Percentiles rank a stretch among this genome's conserved stretches.
Conservation (phyloP, 2,113 vertebrate species). For the Triplophysa siluroides region DNA sequence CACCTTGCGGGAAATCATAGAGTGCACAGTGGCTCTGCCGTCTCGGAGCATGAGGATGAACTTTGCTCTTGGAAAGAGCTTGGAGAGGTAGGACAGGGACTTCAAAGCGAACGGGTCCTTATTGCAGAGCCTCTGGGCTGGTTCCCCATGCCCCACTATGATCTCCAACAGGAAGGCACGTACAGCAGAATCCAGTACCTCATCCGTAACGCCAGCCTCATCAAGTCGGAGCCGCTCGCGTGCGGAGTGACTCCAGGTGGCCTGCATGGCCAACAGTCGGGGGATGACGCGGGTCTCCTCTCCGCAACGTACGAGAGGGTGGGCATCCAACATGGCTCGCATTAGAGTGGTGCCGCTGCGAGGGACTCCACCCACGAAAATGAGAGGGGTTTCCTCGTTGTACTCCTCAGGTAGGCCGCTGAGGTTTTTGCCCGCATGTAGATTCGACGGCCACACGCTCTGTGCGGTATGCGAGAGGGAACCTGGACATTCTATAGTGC, state of each 20-base stretch:
- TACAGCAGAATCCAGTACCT: conserved; percentile 95
- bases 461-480: conserved; percentile 81
- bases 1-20: conserved; percentile 97
- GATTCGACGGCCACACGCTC: conserved; percentile 65
- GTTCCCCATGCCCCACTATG: conserved; percentile 95
- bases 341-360: conserved; percentile 95
- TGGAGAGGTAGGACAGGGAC: conserved; percentile 90
- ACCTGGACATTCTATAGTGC: conserved; percentile 92
- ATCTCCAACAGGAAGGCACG: conserved; percentile 93
- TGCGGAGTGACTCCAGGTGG: conserved; percentile 95
- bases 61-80: conserved; percentile 93
- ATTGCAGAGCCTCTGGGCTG: conserved; percentile 91
- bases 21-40: conserved; percentile 92
- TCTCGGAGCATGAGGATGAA: conserved; percentile 95
- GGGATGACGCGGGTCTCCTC: conserved; percentile 97
- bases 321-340: conserved; percentile 95
- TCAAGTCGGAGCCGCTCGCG: conserved; percentile 93
- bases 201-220: conserved; percentile 93
- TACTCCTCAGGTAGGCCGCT: conserved; percentile 71
- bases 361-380: conserved; percentile 95
- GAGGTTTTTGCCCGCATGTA: conserved; percentile 64
- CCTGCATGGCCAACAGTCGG: conserved; percentile 90
- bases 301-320: conserved; percentile 90
- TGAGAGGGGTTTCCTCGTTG: conserved; percentile 94
- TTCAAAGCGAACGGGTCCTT: conserved; percentile 97